Percentiles rank a stretch among this genome's conserved stretches.
phyloP scores from a whole-genome alignment of 2,797 vertebrate genomes.

The Alfaro cultratus region DNA sequence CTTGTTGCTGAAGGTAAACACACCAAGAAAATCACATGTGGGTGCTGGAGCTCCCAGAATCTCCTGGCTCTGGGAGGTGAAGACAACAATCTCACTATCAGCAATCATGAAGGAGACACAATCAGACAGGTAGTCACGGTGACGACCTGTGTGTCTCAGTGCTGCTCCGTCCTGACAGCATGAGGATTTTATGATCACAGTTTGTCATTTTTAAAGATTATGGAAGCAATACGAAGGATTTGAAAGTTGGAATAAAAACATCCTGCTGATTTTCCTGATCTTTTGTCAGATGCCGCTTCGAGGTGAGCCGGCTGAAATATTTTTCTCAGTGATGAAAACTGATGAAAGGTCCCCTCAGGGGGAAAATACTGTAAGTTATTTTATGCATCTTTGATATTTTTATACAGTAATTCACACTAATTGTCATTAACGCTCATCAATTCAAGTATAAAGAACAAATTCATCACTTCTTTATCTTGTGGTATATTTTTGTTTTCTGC shows the following conservation, averaged over 20 bases:
- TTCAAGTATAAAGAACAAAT: not conserved
- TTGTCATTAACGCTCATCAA: not conserved
- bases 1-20: slow-evolving; percentile 87
- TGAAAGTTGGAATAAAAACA: not conserved
- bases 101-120: slow-evolving; percentile 96
- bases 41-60: slow-evolving; percentile 94
- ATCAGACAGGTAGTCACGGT: slow-evolving; percentile 86
- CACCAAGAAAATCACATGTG: slow-evolving; percentile 93
- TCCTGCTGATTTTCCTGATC: not conserved
- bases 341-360: slow-evolving; percentile 86
- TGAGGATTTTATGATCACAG: not conserved
- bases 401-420: not conserved
- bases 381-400: not conserved
- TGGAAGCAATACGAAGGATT: not conserved
- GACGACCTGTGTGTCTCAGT: not conserved
- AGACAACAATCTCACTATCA: slow-evolving; percentile 92
- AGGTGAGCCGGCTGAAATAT: slow-evolving; percentile 89
- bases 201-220: not conserved
- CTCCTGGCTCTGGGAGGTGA: slow-evolving; percentile 94
- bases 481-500: not conserved
- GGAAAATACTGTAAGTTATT: slow-evolving; percentile 88
- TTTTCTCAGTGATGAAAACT: slow-evolving; percentile 92
- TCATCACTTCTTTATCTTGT: not conserved
- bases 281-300: slow-evolving; percentile 84
- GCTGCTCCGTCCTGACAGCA: not conserved